Base-by-base conservation (phyloP, 2,797 vertebrate genomes). In the Paramormyrops hopkinsi region DNA sequence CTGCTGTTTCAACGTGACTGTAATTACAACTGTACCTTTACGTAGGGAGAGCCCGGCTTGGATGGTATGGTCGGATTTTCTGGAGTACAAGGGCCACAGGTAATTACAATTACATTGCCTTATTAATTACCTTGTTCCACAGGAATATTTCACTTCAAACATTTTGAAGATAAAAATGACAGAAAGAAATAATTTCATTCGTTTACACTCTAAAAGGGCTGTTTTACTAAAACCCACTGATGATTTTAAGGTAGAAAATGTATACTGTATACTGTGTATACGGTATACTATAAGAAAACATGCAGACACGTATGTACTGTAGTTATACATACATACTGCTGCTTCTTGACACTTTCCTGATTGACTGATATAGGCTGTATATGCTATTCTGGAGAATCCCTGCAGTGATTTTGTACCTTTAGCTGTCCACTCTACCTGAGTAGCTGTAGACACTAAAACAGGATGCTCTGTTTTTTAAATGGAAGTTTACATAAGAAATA, bases 51-150 rank as follows among this genome's bases (percentile, higher is more conserved):
- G 19, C 86, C 88, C 51, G 95, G 96, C 87, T 46, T 95, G 54
- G 90, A 90, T 65, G 96, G 95, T 65, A 48, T 82, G 2, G 29
- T 92, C 79, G 96, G 95, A 6, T 89, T 93, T 90, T 92, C 92
- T 0, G 96, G 96, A 69, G 92, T 95, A n/a, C 92, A 88, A 83
- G 96, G 96, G 0, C 93, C 92, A 33, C 96, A 97, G 95, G 96
- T 96, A 7, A 86, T 53, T 53, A 14, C 14, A 17, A 14, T 50
- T 2, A 12, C 86, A 87, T 44, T 87, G 29, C 33, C 8, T 48
- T 51, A 56, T 56, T 86, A n/a, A 19, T 87, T 62, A 62, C n/a
- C 2, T 41, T 59, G 8, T 6, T 22, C 44, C 19, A 46, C 7
- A 25, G 17, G 17, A 41, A 44, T 11, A 11, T 84, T 22, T 29